phyloP scores from a whole-genome alignment of 2,888 invertebrate genomes.

The Ommatoiulus sabulosus region DNA sequence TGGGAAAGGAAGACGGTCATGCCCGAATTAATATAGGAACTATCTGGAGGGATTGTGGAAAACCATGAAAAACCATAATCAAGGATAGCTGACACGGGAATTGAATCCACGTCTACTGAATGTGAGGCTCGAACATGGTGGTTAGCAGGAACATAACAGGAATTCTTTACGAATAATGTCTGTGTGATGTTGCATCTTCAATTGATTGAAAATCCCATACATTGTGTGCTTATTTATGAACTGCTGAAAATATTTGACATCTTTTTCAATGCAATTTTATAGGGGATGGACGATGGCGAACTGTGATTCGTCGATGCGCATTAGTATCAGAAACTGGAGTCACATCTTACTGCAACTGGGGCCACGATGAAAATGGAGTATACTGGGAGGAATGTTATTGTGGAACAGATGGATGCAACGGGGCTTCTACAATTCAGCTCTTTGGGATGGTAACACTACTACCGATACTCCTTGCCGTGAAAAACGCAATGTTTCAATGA shows the following conservation, averaged over 20 bases:
- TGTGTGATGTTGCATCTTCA: no score
- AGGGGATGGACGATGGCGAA: constrained; percentile 97
- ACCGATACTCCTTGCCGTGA: not conserved
- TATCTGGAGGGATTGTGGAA: no score
- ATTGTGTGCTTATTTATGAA: not conserved
- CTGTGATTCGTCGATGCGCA: constrained; percentile 89
- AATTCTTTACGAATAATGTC: no score
- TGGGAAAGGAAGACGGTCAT: no score
- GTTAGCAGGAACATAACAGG: no score
- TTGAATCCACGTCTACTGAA: no score
- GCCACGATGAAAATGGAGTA: constrained; percentile 89
- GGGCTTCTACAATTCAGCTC: constrained; percentile 56
- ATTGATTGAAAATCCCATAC: not conserved
- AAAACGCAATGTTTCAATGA: not conserved
- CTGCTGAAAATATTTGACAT: constrained; percentile 56
- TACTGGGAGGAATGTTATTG: constrained; percentile 99
- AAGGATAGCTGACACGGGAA: no score
- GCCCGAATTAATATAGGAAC: no score
- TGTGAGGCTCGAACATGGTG: no score
- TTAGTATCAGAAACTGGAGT: constrained; percentile 91
- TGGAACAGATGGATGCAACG: constrained; percentile 89
- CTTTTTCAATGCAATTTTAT: constrained; percentile 63
- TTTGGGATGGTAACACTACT: constrained; percentile 1
- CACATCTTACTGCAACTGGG: constrained; percentile 97
- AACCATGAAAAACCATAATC: no score